Conservation (phyloP, 2,888 invertebrate genomes). For the Drosophila setosimentum region DNA sequence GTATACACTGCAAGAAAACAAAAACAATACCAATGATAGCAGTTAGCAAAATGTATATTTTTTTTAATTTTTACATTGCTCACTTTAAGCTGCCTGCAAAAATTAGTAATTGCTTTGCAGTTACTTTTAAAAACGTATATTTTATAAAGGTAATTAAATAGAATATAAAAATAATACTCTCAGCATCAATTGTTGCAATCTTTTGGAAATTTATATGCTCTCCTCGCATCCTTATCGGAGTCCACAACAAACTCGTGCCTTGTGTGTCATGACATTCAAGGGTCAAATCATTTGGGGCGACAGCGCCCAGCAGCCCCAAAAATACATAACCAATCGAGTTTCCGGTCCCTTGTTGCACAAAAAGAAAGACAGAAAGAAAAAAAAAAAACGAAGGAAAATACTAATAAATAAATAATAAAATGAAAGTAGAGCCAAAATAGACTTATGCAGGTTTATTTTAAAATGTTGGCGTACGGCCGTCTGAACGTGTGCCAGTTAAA, state of each 20-base stretch:
- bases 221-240: neutral
- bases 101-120: neutral
- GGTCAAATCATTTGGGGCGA: constrained; percentile 58
- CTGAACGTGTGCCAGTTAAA: constrained; percentile 52
- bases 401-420: constrained; percentile 11
- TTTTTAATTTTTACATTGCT: neutral
- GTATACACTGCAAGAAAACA: constrained; percentile 3
- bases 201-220: neutral
- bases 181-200: neutral
- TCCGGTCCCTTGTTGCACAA: constrained; percentile 1
- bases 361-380: too few relatives aligned
- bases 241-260: constrained; percentile 5
- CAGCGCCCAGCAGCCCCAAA: constrained; percentile 29
- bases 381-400: neutral
- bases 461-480: constrained; percentile 33
- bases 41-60: neutral
- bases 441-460: constrained; percentile 58
- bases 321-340: constrained; percentile 27
- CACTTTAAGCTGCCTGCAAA: neutral
- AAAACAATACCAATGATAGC: neutral
- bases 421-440: constrained; percentile 34
- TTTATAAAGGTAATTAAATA: neutral
- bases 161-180: too few relatives aligned
- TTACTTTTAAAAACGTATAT: neutral
- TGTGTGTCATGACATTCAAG: constrained; percentile 64